These are phyloP conservation scores for Linyphia triangularis DNA, from an alignment of 2,888 invertebrate species.

Conservation along the genomic window DNA sequence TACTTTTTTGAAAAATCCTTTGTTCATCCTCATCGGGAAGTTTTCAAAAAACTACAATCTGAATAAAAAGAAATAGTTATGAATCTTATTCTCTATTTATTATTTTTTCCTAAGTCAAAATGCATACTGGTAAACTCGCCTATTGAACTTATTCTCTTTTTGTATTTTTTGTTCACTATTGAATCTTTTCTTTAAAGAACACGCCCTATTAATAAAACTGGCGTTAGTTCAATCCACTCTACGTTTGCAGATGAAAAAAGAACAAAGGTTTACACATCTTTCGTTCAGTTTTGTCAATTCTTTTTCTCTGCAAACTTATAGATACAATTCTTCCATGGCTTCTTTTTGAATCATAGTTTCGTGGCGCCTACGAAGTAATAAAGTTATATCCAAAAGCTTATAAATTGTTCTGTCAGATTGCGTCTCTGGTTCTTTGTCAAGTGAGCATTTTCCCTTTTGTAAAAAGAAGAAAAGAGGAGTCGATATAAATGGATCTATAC, in stretches of 20 bases:
- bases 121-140: too few relatives aligned
- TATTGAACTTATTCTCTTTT: neutral
- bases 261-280: constrained; percentile 6
- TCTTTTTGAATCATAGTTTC: constrained; percentile 1
- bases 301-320: neutral
- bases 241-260: neutral
- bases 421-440: neutral
- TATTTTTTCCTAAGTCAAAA: too few relatives aligned
- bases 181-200: neutral
- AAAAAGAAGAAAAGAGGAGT: neutral
- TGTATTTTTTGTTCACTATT: neutral
- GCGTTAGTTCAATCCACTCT: neutral
- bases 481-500: neutral
- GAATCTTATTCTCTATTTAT: too few relatives aligned
- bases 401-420: neutral
- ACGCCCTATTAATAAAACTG: constrained; percentile 2
- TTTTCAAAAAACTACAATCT: too few relatives aligned
- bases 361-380: constrained; percentile 36
- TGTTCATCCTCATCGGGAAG: too few relatives aligned
- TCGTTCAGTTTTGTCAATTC: neutral
- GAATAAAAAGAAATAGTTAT: too few relatives aligned
- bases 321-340: neutral
- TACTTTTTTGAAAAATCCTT: too few relatives aligned
- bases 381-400: constrained; percentile 11
- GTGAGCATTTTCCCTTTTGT: neutral